Percentiles rank a stretch among this genome's conserved stretches.
These are phyloP conservation scores for Neosilurus mollespiculum DNA, from an alignment of 2,797 vertebrate genomes.

Conservation along the genomic window DNA sequence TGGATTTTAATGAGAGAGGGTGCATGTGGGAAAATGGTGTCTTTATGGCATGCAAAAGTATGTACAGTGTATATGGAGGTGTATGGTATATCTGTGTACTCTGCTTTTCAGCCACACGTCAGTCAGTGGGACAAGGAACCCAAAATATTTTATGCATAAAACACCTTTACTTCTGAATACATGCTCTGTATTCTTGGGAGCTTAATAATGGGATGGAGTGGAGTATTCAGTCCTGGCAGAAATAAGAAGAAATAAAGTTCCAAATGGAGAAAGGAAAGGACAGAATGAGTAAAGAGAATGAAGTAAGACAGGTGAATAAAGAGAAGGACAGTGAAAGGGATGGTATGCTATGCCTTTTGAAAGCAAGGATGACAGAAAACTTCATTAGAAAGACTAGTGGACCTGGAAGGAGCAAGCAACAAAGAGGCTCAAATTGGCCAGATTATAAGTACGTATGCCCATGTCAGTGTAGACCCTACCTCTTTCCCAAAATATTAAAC, in stretches of 20 bases:
- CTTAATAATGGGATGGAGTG: slow-evolving; percentile 45
- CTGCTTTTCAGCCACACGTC: slow-evolving; percentile 45
- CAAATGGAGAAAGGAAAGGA: slow-evolving; percentile 34
- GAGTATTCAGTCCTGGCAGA: slow-evolving; percentile 31
- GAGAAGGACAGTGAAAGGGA: slow-evolving; percentile 11
- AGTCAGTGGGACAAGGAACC: slow-evolving; percentile 38
- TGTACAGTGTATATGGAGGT: slow-evolving; percentile 38
- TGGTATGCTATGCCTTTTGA: background rate
- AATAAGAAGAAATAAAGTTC: slow-evolving; percentile 46
- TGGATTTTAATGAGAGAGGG: background rate
- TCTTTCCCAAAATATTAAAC: background rate
- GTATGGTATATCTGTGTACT: background rate
- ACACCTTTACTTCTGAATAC: slow-evolving; percentile 45
- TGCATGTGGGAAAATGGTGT: background rate
- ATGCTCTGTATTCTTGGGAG: slow-evolving; percentile 8
- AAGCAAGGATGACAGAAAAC: slow-evolving; percentile 22
- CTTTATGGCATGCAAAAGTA: background rate
- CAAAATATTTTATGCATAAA: slow-evolving; percentile 52
- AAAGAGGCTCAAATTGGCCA: background rate
- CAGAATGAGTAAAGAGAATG: slow-evolving; percentile 25
- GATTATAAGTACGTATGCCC: background rate
- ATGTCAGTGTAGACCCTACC: background rate
- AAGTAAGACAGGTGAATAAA: slow-evolving; percentile 14
- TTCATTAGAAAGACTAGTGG: slow-evolving; percentile 1
- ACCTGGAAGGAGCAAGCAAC: slow-evolving; percentile 5